phyloP scores from a whole-genome alignment of 2,797 vertebrate species.

The Acrocephalus scirpaceus region DNA sequence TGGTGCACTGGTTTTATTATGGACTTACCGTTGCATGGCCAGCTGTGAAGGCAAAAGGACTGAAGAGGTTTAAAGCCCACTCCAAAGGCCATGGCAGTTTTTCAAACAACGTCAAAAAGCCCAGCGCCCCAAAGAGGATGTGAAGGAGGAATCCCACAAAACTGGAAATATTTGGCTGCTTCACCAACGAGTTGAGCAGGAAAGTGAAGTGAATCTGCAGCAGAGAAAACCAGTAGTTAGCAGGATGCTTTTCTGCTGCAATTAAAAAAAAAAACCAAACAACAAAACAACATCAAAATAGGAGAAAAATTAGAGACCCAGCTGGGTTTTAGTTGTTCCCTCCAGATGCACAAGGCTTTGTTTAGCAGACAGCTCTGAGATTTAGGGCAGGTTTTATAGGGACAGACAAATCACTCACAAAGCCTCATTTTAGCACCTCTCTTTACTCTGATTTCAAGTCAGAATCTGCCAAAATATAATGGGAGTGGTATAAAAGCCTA shows the following conservation, averaged over 20 bases:
- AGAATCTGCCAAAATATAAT: not conserved
- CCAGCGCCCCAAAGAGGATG: slow-evolving; percentile 81
- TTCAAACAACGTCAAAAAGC: slow-evolving; percentile 79
- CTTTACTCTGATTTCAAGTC: not conserved
- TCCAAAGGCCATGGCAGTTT: slow-evolving; percentile 78
- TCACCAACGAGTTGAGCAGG: slow-evolving; percentile 86
- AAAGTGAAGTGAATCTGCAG: slow-evolving; percentile 88
- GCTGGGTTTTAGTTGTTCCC: not conserved
- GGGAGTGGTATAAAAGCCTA: not conserved
- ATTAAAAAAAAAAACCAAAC: not conserved
- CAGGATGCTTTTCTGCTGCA: not conserved
- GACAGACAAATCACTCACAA: not conserved
- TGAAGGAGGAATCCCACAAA: slow-evolving; percentile 83
- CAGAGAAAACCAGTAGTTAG: not conserved
- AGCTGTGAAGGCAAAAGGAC: slow-evolving; percentile 85
- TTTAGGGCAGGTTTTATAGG: not conserved
- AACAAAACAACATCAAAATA: accelerated
- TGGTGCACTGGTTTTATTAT: not conserved
- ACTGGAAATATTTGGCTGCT: slow-evolving; percentile 84
- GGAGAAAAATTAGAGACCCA: not conserved
- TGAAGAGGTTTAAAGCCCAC: slow-evolving; percentile 85
- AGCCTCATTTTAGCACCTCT: not conserved
- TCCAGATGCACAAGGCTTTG: not conserved
- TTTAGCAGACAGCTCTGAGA: not conserved
- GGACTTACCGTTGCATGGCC: slow-evolving; percentile 82